Evolutionary conservation across 1,140 invertebrate species (phyloP).

Genomic region (Diuraphis noxia): DNA sequence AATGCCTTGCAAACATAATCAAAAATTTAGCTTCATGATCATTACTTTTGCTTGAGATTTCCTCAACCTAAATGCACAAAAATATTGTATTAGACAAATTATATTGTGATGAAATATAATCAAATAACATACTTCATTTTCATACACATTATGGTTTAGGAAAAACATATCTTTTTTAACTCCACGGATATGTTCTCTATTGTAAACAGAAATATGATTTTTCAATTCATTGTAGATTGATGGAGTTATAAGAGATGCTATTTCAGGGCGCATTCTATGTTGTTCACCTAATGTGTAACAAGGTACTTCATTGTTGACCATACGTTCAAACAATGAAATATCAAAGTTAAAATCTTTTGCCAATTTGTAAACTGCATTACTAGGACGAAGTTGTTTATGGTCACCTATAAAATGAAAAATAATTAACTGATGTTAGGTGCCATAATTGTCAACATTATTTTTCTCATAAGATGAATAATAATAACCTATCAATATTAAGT

Average conservation of each 20-base stretch:
- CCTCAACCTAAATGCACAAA: slow-evolving; percentile 60
- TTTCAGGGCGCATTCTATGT: slow-evolving; percentile 71
- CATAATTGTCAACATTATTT: not conserved
- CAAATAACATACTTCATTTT: slow-evolving; percentile 57
- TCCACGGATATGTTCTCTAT: slow-evolving; percentile 63
- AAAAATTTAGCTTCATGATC: slow-evolving; percentile 66
- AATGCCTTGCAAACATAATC: slow-evolving; percentile 65
- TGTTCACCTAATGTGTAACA: slow-evolving; percentile 65
- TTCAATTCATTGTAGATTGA: slow-evolving; percentile 66
- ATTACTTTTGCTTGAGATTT: slow-evolving; percentile 66
- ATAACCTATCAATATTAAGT: slow-evolving; percentile 79
- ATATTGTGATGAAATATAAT: not conserved
- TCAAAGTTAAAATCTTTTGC: slow-evolving; percentile 68
- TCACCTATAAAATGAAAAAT: slow-evolving; percentile 65
- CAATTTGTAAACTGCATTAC: slow-evolving; percentile 66
- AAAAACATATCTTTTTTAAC: slow-evolving; percentile 68
- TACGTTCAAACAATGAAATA: slow-evolving; percentile 75
- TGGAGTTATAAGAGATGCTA: slow-evolving; percentile 67
- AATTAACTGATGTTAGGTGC: not conserved
- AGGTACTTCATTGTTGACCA: slow-evolving; percentile 67
- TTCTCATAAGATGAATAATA: not conserved
- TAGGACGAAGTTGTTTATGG: slow-evolving; percentile 75
- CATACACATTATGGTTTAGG: slow-evolving; percentile 64
- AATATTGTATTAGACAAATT: not conserved
- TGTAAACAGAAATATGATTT: slow-evolving; percentile 64